Evolutionary conservation across 2,113 vertebrate species (phyloP), one percentile per base, ranked within the genome.

Genomic region (Neolamprologus toae): DNA sequence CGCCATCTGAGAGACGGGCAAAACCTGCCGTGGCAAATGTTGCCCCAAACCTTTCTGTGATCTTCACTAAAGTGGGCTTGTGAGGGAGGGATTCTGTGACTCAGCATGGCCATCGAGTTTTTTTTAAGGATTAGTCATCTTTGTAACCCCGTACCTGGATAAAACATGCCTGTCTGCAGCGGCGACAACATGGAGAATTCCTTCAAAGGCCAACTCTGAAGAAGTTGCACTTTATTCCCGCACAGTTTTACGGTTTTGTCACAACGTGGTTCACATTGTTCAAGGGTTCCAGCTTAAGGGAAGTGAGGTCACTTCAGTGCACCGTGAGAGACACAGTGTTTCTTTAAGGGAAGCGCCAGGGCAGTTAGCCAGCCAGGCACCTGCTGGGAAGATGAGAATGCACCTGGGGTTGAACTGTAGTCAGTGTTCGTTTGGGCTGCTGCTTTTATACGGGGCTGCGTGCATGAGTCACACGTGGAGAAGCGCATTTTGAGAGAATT

Each of bases 381-480:
- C 89, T 88, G 86, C 89, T 86, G 54, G 85, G 33, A 91, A 90
- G 86, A 87, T 82, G 92, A 88, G 90, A 92, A 92, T 17, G 31
- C 92, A 92, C 91, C 90, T 90, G 89, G 89, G 88, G 49, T 92
- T 59, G 21, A 71, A 86, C 45, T 63, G 37, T 82, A 49, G 47
- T 88, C 33, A 59, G 61, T 86, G 31, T 82, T 68, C 45, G 10
- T 57, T 4, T 85, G 6, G 12, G 83, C 8, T 86, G 2, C 54
- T 79, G 23, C 55, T 81, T 21, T 8, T 76, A 19, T 78, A 40
- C 19, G 11, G 47, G 26, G 61, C 40, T 80, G 11, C 33, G 10
- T 80, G 17, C 55, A 45, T 11, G 7, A 57, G 33, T 55, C 55
- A 8, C 3, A 12, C 37, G 17, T 16, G 37, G 71, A 88, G 14